Base-by-base conservation (phyloP, 2,113 vertebrate species). In the Pampusana beccarii region DNA sequence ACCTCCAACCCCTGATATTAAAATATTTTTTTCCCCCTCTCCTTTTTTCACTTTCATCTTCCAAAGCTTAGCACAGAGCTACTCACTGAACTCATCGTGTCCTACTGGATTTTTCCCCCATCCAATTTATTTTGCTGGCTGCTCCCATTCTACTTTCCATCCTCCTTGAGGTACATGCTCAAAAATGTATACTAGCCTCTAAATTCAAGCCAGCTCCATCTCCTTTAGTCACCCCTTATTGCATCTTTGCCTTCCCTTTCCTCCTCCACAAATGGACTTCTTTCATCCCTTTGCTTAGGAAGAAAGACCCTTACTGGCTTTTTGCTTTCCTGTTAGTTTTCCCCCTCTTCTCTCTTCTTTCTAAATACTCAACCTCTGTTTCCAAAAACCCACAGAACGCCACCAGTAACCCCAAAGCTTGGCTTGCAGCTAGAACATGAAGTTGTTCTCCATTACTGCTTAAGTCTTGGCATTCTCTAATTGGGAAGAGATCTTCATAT, bases 1-100 rank as follows among this genome's bases (percentile, higher is more conserved):
- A 80, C 19, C 34, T 61, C 66, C 18, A 65, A 26, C 23, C 50
- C 8, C 67, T 33, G 23, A 21, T 44, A 78, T 18, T 16, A 38
- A 62, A 38, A 28, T 4, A n/a, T 29, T 8, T 0, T 16, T 1
- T 1, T 6, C 9, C 7, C 31, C 3, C 11, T 16, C 5, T 8
- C 13, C 38, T 44, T 40, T 31, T 31, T 48, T 17, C 10, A 21
- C 36, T 85, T 88, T 21, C 24, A 28, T 16, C 38, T 70, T 15
- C 36, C 56, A 66, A 42, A 50, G 33, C 26, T 48, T 6, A 33
- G 40, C 75, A 57, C 3, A 1, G 13, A 28, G n/a, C 57, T 65
- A 29, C 28, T 40, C 62, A 20, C 57, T 40, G 18, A 64, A 64
- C 33, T 61, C 58, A 51, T 6, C 0, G 0, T 18, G 31, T 53